Base-by-base conservation (phyloP, 2,888 invertebrate genomes). In the Cinara cedri region DNA sequence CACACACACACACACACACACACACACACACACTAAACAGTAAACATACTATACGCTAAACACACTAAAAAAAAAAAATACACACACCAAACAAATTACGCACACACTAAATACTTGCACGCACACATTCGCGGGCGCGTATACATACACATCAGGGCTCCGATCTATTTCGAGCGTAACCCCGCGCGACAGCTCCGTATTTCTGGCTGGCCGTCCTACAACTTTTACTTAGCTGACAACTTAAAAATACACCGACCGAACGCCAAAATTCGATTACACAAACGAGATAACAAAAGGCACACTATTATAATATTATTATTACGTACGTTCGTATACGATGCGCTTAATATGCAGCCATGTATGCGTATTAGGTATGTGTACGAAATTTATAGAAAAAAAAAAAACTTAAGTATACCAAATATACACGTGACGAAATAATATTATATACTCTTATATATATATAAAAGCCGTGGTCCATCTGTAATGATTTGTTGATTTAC, bases 191-290 rank as follows among this genome's bases (percentile, higher is more conserved):
- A 70, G 70, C 70, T 78, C 60, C 51, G 68, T 78, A 78, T 78
- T 70, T 78, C 60, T 78, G 49, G 76, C 76, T 60, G 68, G 66
- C 70, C 78, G 70, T 78, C 68, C 78, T 78, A 78, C 78, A 60
- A 70, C 60, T 78, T 51, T 49, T 62, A 70, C 68, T n/a, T 60
- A 51, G 78, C 78, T 78, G 70, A 78, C 78, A 70, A 62, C 49
- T 78, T 78, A 78, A 78, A 78, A 78, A 78, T 78, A 78, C 78
- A 70, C 24, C 62, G 51, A 42, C 60, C 60, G 9, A 42, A 70
- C 78, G 70, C 60, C 60, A 60, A 78, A 78, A 78, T 78, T 68
- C 78, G 78, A 78, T 78, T 78, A 68, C 19, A 70, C 60, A 19
- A 60, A 78, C 57, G n/a, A 78, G 68, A 78, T 78, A 78, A 68